These are phyloP conservation scores for Platycnemis pennipes DNA, from an alignment of 2,888 invertebrate species.

Conservation along the genomic window DNA sequence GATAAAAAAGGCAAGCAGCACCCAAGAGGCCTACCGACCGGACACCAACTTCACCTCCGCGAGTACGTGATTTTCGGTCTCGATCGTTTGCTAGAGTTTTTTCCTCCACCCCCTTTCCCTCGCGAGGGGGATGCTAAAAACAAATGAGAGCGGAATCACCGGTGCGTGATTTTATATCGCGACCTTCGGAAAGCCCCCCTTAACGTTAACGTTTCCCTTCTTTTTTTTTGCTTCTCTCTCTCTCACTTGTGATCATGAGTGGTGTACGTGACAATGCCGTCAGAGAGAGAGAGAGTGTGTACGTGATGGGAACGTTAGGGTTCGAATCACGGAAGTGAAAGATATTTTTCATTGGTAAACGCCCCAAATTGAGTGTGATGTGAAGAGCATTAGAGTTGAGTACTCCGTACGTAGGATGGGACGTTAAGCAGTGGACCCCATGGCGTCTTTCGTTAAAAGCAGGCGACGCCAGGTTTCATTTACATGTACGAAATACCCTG, in stretches of 20 bases:
- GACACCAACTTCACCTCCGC: neutral
- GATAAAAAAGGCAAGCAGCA: neutral
- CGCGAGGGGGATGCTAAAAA: neutral
- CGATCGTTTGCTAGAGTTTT: conserved; percentile 32
- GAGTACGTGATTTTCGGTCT: conserved; percentile 45
- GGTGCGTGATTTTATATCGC: conserved; percentile 42
- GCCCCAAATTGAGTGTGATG: too few species aligned
- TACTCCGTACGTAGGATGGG: too few species aligned
- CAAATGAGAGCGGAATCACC: neutral
- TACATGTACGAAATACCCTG: too few species aligned
- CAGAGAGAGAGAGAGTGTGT: neutral
- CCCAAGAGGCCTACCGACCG: neutral
- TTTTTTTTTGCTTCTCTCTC: neutral
- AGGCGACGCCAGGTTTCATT: too few species aligned
- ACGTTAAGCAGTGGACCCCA: too few species aligned
- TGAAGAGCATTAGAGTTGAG: too few species aligned
- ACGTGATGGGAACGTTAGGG: neutral
- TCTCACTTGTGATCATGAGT: neutral
- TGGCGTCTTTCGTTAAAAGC: too few species aligned
- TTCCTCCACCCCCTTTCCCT: neutral
- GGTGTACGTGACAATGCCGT: neutral
- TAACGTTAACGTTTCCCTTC: neutral
- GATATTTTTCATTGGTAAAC: too few species aligned
- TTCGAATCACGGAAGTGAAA: too few species aligned
- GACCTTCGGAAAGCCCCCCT: neutral